Conservation (phyloP, 2,113 vertebrate genomes). For the Melanostigma gelatinosum region DNA sequence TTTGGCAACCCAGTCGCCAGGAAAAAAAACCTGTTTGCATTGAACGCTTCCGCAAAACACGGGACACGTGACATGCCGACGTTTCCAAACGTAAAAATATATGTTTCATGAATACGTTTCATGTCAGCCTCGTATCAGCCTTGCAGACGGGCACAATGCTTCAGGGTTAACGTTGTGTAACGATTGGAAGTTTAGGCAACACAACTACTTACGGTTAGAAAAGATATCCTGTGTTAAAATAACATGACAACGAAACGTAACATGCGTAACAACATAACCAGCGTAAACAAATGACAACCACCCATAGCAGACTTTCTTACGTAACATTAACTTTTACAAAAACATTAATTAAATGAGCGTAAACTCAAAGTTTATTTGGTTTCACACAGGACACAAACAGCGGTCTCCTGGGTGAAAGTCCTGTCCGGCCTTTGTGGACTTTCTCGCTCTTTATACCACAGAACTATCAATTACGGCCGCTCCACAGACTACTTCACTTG, state of each 20-base stretch:
- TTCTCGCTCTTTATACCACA: not conserved
- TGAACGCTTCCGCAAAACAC: no score
- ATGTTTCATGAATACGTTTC: no score
- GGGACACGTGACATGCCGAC: no score
- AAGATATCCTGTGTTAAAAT: no score
- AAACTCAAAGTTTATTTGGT: not conserved
- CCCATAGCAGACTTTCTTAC: not conserved
- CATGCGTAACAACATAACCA: not conserved
- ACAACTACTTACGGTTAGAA: no score
- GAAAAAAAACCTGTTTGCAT: no score
- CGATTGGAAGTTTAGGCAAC: no score
- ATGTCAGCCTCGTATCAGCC: no score
- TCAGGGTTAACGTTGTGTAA: not conserved
- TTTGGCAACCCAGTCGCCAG: not conserved
- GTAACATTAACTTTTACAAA: not conserved
- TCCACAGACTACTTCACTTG: not conserved
- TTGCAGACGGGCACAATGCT: not conserved
- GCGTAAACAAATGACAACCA: not conserved
- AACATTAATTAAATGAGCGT: not conserved
- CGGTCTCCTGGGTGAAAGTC: not conserved
- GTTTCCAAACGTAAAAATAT: no score
- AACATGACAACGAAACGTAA: not conserved
- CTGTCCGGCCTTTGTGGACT: not conserved
- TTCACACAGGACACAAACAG: not conserved
- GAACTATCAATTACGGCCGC: not conserved